A percentile compares a stretch with the other conserved stretches of the same genome.
These are phyloP conservation scores for Mycetomoellerius zeteki DNA, from an alignment of 1,140 invertebrate species.

Conservation along the genomic window DNA sequence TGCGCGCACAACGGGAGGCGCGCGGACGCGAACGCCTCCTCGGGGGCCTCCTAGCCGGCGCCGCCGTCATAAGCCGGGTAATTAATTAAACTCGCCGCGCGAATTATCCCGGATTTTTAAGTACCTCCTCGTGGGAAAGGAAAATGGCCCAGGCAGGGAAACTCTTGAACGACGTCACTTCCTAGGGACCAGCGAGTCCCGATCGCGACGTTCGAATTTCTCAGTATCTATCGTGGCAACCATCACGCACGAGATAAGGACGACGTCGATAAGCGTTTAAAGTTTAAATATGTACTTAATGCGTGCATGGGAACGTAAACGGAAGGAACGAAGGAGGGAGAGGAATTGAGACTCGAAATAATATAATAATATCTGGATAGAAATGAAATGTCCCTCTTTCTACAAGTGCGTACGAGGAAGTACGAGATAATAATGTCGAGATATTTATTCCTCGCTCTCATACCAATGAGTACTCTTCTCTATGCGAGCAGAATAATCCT, in stretches of 20 bases:
- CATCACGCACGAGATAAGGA: conserved; percentile 15
- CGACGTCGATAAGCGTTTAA: conserved; percentile 32
- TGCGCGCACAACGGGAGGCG: conserved; percentile 15
- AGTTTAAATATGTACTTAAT: conserved; percentile 35
- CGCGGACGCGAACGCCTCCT: conserved; percentile 2
- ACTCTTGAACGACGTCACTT: neutral
- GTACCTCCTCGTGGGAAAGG: neutral
- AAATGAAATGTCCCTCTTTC: too few species aligned
- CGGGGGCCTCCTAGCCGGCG: neutral
- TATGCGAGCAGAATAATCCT: neutral
- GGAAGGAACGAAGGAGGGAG: neutral
- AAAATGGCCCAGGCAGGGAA: neutral
- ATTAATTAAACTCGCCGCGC: conserved; percentile 7
- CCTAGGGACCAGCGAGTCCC: neutral
- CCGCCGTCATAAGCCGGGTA: neutral
- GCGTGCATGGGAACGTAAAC: neutral
- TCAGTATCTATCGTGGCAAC: neutral
- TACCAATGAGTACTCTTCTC: neutral
- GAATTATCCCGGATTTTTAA: neutral
- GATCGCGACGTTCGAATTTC: neutral
- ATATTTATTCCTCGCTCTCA: neutral
- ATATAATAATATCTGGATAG: neutral
- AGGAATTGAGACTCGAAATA: neutral
- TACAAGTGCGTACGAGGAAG: neutral
- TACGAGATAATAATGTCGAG: neutral